Evolutionary conservation across 2,113 vertebrate species (phyloP), one percentile per base, ranked within the genome.

Genomic region (Piliocolobus tephrosceles): DNA sequence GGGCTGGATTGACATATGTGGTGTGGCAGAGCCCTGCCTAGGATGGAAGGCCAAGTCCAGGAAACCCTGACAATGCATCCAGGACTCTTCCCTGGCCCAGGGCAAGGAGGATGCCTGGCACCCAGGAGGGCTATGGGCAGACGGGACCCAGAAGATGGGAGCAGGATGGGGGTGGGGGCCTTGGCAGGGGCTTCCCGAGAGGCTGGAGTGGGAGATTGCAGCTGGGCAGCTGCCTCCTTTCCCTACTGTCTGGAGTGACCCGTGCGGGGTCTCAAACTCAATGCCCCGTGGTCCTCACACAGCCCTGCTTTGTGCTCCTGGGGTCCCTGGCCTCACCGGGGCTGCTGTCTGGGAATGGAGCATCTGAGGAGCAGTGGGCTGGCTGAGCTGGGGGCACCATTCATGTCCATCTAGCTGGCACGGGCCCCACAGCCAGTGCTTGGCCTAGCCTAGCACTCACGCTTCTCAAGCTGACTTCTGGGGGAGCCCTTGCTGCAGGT

Each of bases 301-400:
- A 82, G 2, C n/a, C 61, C 47, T 11, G 30, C 73, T 58, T 1
- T 11, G 73, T 52, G 50, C 5, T 43, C n/a, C 3, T 6, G 55
- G 18, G 25, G 1, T 32, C 43, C 64, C 27, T 1, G 57, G 57
- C 57, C 25, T 55, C 9, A 3, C 7, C 3, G 2, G 27, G 47
- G 75, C 45, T 4, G 0, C 1, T 22, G 2, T 57, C 18, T 12
- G 73, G 38, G 52, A 38, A 11, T 1, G 1, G 43, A 5, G 4
- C 11, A 18, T 68, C 22, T 52, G 30, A 16, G 17, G 23, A 50
- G 52, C 47, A 6, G 20, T 1, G 35, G 35, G 25, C 2, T 45
- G 25, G 25, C 76, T 12, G 52, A 27, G 22, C 64, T 12, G 6
- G 5, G 83, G 58, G 45, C 72, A 27, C 10, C 16, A 9, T 6